A percentile compares a stretch with the other conserved stretches of the same genome.
phyloP scores from a whole-genome alignment of 2,888 invertebrate genomes.

The Hirtodrosophila histrioides region DNA sequence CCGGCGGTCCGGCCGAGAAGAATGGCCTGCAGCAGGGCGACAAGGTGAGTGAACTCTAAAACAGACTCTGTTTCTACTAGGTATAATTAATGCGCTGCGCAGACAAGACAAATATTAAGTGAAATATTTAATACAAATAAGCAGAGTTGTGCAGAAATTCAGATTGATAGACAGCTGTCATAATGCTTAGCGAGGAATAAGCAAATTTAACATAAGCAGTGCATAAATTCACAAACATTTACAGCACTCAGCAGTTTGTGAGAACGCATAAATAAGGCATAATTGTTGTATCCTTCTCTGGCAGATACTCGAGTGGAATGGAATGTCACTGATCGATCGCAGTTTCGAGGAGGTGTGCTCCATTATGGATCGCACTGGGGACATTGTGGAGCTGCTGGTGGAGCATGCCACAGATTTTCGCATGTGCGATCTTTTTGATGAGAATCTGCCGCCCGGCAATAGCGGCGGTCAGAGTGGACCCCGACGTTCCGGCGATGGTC shows the following conservation, averaged over 20 bases:
- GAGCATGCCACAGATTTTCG: slow-evolving; percentile 91
- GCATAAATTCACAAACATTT: slow-evolving; percentile 18
- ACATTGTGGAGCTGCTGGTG: slow-evolving; percentile 93
- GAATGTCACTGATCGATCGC: slow-evolving; percentile 93
- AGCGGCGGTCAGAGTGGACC: slow-evolving; percentile 83
- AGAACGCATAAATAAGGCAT: slow-evolving; percentile 15
- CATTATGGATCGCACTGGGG: slow-evolving; percentile 94
- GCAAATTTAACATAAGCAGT: neutral
- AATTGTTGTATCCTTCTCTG: slow-evolving; percentile 2
- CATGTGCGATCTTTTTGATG: slow-evolving; percentile 89
- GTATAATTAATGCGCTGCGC: slow-evolving; percentile 24
- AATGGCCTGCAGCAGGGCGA: slow-evolving; percentile 95
- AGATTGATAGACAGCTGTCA: slow-evolving; percentile 45
- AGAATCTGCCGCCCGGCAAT: slow-evolving; percentile 87
- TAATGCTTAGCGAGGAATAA: slow-evolving; percentile 26
- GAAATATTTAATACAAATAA: neutral
- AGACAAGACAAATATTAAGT: slow-evolving; percentile 12
- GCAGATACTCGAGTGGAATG: slow-evolving; percentile 95
- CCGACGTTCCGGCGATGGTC: slow-evolving; percentile 84
- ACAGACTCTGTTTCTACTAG: neutral
- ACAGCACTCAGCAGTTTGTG: slow-evolving; percentile 20
- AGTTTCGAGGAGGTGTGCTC: slow-evolving; percentile 97
- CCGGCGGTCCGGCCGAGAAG: slow-evolving; percentile 95
- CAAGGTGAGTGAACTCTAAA: slow-evolving; percentile 86
- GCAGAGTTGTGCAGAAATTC: neutral